A percentile compares a stretch with the other conserved stretches of the same genome.
Evolutionary conservation across 37 sponge, comb jelly and placozoan genomes (phyloP).

Genomic region (Aphrocallistes beatrix): DNA sequence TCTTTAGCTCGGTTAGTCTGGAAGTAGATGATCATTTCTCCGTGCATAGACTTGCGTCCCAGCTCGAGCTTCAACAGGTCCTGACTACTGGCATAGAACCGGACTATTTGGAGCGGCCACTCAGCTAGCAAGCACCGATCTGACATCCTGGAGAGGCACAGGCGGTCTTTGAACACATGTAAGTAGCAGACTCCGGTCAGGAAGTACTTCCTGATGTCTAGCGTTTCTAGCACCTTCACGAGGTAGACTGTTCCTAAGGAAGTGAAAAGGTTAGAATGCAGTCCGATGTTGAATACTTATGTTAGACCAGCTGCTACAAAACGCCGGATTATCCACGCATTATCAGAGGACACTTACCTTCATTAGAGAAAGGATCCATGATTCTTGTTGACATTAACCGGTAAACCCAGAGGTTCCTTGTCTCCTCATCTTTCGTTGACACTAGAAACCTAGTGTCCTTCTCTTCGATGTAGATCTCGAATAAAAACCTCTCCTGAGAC

Average conservation of each 20-base stretch:
- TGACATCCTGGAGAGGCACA: neutral
- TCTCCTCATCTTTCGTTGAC: neutral
- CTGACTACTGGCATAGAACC: neutral
- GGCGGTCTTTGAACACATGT: neutral
- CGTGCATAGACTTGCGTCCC: slow-evolving; percentile 1
- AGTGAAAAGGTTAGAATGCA: too few relatives aligned
- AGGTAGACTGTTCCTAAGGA: neutral
- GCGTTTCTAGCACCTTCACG: neutral
- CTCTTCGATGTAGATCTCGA: neutral
- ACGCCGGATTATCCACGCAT: too few relatives aligned
- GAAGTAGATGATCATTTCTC: neutral
- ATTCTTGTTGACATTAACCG: neutral
- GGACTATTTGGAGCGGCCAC: neutral
- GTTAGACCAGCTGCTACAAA: too few relatives aligned
- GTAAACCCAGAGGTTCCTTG: neutral
- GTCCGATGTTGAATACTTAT: too few relatives aligned
- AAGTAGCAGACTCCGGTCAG: neutral
- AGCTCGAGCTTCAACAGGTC: neutral
- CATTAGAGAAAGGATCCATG: neutral
- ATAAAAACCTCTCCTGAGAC: neutral
- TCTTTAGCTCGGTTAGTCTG: neutral
- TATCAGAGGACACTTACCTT: neutral
- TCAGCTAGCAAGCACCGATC: neutral
- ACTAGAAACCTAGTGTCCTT: neutral
- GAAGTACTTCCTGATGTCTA: neutral